phyloP scores from a whole-genome alignment of 2,888 invertebrate genomes.

The Drosophila pegasa region DNA sequence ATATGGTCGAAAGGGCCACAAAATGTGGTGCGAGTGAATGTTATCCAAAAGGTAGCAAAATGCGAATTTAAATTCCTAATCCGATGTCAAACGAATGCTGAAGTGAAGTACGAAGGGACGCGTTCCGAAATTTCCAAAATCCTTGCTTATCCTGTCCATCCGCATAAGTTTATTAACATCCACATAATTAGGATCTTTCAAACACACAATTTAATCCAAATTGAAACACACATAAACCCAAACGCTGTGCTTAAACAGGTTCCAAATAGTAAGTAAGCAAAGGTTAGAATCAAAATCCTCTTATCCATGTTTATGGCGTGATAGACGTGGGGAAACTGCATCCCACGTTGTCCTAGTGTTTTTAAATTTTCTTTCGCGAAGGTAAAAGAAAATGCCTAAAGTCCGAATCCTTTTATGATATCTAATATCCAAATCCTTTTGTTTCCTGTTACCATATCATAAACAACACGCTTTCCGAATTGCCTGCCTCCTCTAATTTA shows the following conservation, averaged over 20 bases:
- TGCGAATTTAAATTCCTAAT: conserved; percentile 54
- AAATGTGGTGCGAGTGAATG: conserved; percentile 55
- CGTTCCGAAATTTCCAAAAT: conserved; percentile 58
- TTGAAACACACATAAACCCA: conserved; percentile 42
- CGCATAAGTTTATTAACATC: conserved; percentile 50
- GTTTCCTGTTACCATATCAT: conserved; percentile 53
- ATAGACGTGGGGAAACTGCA: conserved; percentile 55
- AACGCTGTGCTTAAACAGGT: conserved; percentile 35
- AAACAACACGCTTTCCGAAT: conserved; percentile 51
- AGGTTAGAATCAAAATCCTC: conserved; percentile 33
- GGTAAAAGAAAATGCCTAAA: conserved; percentile 54
- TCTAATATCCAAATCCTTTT: conserved; percentile 56
- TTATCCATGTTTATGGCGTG: conserved; percentile 36
- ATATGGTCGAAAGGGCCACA: conserved; percentile 67
- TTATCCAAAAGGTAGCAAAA: conserved; percentile 50
- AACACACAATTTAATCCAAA: conserved; percentile 48
- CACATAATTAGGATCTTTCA: conserved; percentile 24
- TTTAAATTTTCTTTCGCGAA: conserved; percentile 28
- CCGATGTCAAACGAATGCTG: conserved; percentile 52
- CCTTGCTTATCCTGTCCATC: conserved; percentile 59
- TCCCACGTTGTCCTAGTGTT: conserved; percentile 70
- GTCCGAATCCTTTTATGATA: conserved; percentile 49
- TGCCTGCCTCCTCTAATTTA: conserved; percentile 66
- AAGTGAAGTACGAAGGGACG: conserved; percentile 57
- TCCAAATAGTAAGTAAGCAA: conserved; percentile 47